Percentiles rank a stretch among this genome's conserved stretches.
Evolutionary conservation across 2,888 invertebrate genomes (phyloP).

Genomic region (Eupithecia pulchellata): DNA sequence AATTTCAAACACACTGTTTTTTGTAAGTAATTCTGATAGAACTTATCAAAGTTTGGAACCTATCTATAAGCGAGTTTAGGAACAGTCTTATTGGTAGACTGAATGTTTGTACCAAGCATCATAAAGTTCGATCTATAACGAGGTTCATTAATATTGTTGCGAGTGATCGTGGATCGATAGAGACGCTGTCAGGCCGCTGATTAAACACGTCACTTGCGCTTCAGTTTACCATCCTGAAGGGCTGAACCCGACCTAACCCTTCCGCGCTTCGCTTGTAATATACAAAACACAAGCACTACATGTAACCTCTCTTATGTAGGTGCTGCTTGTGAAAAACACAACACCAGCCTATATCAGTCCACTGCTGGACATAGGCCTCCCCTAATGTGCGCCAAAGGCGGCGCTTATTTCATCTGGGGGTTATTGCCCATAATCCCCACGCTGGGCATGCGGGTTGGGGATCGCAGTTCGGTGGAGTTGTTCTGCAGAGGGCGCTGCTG

Average conservation of each 20-base stretch:
- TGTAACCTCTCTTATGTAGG: neutral
- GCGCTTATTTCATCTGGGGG: too few relatives aligned
- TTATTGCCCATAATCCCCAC: too few relatives aligned
- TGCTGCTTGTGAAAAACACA: too few relatives aligned
- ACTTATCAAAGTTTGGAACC: neutral
- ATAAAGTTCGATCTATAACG: neutral
- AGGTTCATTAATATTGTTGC: neutral
- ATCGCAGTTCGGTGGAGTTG: too few relatives aligned
- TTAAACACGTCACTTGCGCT: slow-evolving; percentile 11
- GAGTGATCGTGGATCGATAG: neutral
- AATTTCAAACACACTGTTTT: too few relatives aligned
- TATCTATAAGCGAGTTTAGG: neutral
- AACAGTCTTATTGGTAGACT: neutral
- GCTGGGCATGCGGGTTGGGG: too few relatives aligned
- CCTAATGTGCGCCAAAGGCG: too few relatives aligned
- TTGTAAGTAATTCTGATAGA: too few relatives aligned
- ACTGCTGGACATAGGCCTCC: too few relatives aligned
- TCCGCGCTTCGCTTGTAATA: neutral
- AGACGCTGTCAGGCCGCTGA: slow-evolving; percentile 2
- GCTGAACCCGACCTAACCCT: neutral
- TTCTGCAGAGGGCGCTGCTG: too few relatives aligned
- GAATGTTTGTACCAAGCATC: neutral
- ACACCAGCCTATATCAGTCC: too few relatives aligned
- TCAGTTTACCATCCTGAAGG: neutral
- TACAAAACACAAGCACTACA: neutral